Base-by-base conservation (phyloP, 2,113 vertebrate species). In the Thinocorus orbignyianus region DNA sequence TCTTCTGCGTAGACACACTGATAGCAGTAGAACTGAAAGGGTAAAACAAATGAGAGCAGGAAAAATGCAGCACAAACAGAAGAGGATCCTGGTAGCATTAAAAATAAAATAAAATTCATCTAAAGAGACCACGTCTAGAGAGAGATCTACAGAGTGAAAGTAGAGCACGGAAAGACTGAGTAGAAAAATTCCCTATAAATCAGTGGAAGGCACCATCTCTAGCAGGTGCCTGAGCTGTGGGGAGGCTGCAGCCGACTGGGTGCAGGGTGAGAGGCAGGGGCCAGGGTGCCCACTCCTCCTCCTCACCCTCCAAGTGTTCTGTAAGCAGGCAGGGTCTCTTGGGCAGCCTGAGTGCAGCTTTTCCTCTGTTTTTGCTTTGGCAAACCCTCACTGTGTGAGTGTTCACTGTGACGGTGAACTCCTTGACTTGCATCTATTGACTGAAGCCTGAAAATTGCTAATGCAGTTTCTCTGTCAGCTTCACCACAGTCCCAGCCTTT, bases 401-500 rank as follows among this genome's bases (percentile, higher is more conserved):
- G 17, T 46, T 46, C 2, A 4, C 2, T 2, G 15, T 25, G 28
- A 5, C 10, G 39, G 57, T 30, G 60, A 89, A 23, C 62, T 62
- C 72, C 57, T 55, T 35, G 20, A 20, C 51, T 70, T 61, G 12
- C 10, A 5, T 62, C 58, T 48, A 4, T 64, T 68, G 83, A 52
- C 42, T 4, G 4, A 49, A 88, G 37, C 33, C 37, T 77, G 71
- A 81, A 70, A 93, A 60, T 30, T 9, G 41, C 42, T 58, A 23
- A 62, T 39, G 55, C 20, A 55, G 0, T 71, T 69, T 17, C 25
- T 60, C n/a, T 5, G 0, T 64, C 37, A 13, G 42, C 16, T 70
- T 72, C 19, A 31, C 23, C 1, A 0, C 62, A 48, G 49, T 33
- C 23, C 1, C 0, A 65, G 15, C 16, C 18, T 26, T 77, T 37